These are phyloP conservation scores for Centrocercus urophasianus DNA, from an alignment of 2,113 vertebrate species.

Conservation along the genomic window DNA sequence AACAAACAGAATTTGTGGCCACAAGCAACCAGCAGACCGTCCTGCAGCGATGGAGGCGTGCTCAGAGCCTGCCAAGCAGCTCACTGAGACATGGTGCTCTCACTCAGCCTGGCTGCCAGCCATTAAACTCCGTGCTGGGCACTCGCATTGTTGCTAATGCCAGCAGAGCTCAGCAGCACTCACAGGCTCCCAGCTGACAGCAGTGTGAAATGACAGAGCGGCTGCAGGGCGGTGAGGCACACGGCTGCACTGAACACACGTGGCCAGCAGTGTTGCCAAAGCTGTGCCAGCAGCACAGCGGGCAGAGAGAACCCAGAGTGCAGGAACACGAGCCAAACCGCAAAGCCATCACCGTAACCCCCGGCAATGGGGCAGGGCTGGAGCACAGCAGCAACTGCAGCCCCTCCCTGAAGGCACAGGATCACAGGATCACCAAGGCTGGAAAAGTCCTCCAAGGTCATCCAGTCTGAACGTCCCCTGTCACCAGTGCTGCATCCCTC, in stretches of 20 bases:
- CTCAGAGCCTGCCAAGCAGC: conserved; percentile 26
- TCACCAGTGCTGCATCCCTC: too few species aligned
- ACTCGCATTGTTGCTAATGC: conserved; percentile 44
- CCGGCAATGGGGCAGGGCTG: not conserved
- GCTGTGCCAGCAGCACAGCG: not conserved
- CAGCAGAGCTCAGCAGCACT: conserved; percentile 9
- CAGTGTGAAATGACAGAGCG: not conserved
- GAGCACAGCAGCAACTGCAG: too few species aligned
- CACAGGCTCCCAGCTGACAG: conserved; percentile 42
- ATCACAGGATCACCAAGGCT: too few species aligned
- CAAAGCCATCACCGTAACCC: not conserved
- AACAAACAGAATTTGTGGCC: not conserved
- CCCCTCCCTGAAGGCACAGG: too few species aligned
- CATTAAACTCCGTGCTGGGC: conserved; percentile 56
- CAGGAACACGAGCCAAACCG: not conserved
- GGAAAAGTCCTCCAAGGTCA: too few species aligned
- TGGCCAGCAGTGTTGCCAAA: not conserved
- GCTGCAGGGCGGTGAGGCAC: not conserved
- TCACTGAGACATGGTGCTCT: not conserved
- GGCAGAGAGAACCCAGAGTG: fast-evolving
- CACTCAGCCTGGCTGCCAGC: not conserved
- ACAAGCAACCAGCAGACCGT: conserved; percentile 24
- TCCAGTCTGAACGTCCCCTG: too few species aligned
- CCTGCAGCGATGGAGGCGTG: conserved; percentile 31
- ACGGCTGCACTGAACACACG: fast-evolving